Conservation (phyloP, 1,140 invertebrate genomes). For the Drosophila kikkawai region DNA sequence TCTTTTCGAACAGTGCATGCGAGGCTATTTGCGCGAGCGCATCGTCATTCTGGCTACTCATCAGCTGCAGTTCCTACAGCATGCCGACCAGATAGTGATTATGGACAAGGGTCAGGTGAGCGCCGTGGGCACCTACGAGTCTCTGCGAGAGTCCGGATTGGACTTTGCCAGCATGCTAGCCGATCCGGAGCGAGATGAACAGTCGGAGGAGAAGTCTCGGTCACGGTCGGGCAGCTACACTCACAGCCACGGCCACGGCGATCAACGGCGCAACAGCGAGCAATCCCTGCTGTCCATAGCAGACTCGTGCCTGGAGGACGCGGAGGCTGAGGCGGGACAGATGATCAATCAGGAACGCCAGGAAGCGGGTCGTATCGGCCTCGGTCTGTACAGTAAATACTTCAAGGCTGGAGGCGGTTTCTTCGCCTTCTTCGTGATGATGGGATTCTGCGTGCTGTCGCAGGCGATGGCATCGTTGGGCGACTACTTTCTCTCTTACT, state of each 20-base stretch:
- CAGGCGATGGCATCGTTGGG: conserved; percentile 88
- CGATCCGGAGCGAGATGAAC: conserved; percentile 85
- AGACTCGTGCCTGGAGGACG: conserved; percentile 86
- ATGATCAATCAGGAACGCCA: conserved; percentile 86
- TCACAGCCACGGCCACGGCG: conserved; percentile 58
- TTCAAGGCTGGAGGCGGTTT: conserved; percentile 87
- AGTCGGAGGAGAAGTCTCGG: conserved; percentile 62
- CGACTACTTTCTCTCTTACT: conserved; percentile 89
- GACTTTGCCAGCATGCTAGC: conserved; percentile 88
- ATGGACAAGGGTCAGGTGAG: conserved; percentile 88
- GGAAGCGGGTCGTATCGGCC: conserved; percentile 87
- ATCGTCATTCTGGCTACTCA: conserved; percentile 92
- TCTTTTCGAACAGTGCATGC: conserved; percentile 90
- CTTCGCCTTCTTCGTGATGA: conserved; percentile 86
- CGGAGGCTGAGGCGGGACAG: conserved; percentile 40
- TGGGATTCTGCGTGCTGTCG: conserved; percentile 84
- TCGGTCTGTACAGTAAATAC: conserved; percentile 87
- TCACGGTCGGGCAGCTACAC: conserved; percentile 69
- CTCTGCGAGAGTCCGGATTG: conserved; percentile 87
- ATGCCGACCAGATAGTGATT: conserved; percentile 89
- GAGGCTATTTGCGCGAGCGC: conserved; percentile 89
- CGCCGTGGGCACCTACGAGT: conserved; percentile 88
- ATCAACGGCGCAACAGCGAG: conserved; percentile 84
- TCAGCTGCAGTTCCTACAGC: conserved; percentile 93
- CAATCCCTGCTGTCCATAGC: conserved; percentile 86